Conservation (phyloP, 2,888 invertebrate genomes). For the Catocala fraxini region DNA sequence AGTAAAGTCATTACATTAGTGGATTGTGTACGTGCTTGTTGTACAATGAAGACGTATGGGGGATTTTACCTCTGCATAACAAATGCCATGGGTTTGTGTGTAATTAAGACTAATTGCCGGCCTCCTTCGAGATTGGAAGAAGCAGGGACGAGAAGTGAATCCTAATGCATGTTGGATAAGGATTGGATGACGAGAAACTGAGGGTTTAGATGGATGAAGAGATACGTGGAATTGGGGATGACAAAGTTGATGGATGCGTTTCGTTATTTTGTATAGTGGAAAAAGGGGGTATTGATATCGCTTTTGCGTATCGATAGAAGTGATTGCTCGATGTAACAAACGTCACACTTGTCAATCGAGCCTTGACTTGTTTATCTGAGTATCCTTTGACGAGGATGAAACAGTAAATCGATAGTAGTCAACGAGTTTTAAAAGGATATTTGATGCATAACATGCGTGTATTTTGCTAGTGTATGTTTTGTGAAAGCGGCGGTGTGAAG, state of each 20-base stretch:
- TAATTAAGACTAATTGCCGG: constrained; percentile 80
- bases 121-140: constrained; percentile 56
- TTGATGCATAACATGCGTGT: no score
- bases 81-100: constrained; percentile 63
- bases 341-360: neutral
- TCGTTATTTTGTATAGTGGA: neutral
- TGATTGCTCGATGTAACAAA: neutral
- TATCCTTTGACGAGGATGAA: no score
- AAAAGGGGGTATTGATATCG: neutral
- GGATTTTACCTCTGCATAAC: constrained; percentile 71
- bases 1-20: constrained; percentile 52
- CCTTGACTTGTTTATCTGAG: no score
- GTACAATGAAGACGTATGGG: constrained; percentile 72
- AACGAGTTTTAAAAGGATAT: no score
- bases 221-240: neutral
- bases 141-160: constrained; percentile 37
- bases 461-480: no score
- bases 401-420: no score
- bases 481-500: no score
- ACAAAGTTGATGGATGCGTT: neutral
- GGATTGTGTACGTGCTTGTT: constrained; percentile 60
- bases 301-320: neutral
- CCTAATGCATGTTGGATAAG: constrained; percentile 23
- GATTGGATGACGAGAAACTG: neutral
- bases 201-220: neutral